Percentiles rank a stretch among this genome's conserved stretches.
Conservation (phyloP, 2,113 vertebrate species). For the Onychostruthus taczanowskii region DNA sequence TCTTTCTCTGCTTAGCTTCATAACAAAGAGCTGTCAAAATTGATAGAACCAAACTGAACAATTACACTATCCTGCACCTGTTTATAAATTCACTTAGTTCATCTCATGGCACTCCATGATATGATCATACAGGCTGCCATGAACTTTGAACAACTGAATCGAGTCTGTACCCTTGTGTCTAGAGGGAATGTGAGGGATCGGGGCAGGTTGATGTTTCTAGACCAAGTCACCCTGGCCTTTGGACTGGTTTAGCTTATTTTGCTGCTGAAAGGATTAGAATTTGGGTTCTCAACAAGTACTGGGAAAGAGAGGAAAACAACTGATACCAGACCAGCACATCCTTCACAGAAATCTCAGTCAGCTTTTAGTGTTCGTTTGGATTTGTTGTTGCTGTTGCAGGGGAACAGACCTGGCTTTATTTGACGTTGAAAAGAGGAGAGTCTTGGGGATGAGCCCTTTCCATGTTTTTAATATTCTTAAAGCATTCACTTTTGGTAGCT, state of each 20-base stretch:
- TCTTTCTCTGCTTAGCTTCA: not conserved
- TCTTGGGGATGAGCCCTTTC: not conserved
- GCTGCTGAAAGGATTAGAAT: not conserved
- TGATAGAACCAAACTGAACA: not conserved
- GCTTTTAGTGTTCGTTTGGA: not conserved
- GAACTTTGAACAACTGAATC: not conserved
- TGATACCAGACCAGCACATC: not conserved
- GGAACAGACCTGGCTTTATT: not conserved
- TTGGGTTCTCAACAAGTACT: not conserved
- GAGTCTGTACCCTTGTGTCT: not conserved
- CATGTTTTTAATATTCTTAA: not conserved
- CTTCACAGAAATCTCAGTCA: not conserved
- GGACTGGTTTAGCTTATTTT: not conserved
- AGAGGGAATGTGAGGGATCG: not conserved
- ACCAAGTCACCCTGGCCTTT: not conserved
- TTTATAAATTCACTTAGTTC: not conserved
- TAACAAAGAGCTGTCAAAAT: not conserved
- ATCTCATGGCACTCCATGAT: not conserved
- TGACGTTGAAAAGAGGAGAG: not conserved
- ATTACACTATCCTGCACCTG: not conserved
- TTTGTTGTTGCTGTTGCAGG: not conserved
- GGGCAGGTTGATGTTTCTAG: not conserved
- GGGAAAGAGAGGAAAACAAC: not conserved
- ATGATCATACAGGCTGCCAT: not conserved
- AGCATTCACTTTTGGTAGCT: not conserved